These are phyloP conservation scores for Seriola quinqueradiata DNA, from an alignment of 2,113 vertebrate species.

Conservation along the genomic window DNA sequence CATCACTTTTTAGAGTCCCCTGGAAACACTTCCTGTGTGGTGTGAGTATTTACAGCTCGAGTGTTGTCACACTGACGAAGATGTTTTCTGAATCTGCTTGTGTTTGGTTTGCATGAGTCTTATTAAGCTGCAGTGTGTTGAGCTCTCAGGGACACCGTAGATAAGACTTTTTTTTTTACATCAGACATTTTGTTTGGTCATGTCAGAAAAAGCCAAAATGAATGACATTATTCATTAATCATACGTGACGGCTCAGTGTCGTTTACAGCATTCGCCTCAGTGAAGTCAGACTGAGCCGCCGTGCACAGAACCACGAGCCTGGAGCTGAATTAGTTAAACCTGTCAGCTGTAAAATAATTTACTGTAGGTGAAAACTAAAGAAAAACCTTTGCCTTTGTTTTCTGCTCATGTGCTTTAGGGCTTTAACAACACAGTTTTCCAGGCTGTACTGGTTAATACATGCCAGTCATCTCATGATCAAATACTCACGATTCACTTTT, in stretches of 20 bases:
- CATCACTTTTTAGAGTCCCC: too few relatives aligned
- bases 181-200: not conserved
- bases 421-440: not conserved
- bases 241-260: not conserved
- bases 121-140: too few relatives aligned
- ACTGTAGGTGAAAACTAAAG: not conserved
- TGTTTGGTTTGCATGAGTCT: too few relatives aligned
- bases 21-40: too few relatives aligned
- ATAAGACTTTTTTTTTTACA: not conserved
- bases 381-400: not conserved
- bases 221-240: not conserved
- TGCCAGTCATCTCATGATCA: conserved; percentile 47
- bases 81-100: too few relatives aligned
- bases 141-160: too few relatives aligned
- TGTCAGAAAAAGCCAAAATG: not conserved
- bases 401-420: not conserved
- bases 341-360: not conserved
- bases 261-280: not conserved
- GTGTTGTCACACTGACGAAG: too few relatives aligned
- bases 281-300: not conserved
- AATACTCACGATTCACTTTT: conserved; percentile 61
- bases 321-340: not conserved
- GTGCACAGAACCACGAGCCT: not conserved
- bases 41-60: too few relatives aligned
- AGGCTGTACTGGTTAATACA: conserved; percentile 22